Evolutionary conservation across 1,140 invertebrate species (phyloP), one percentile per base, ranked within the genome.

Genomic region (Cydia fagiglandana): DNA sequence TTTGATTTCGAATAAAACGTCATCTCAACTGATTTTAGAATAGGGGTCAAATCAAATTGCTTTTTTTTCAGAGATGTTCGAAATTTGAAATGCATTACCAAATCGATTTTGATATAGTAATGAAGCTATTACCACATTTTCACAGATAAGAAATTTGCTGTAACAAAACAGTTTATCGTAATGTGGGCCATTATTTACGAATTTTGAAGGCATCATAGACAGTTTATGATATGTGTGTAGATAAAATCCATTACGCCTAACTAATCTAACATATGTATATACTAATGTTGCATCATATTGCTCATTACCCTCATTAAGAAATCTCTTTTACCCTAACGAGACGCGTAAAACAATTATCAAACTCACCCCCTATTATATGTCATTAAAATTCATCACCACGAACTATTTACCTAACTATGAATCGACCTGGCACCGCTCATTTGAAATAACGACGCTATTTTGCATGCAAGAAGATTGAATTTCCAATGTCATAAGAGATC

Each of bases 351-450:
- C 66, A 70, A 70, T 70, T 38, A 70, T 10, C 66, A 17, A 70
- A 38, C 30, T 17, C 45, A 38, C 66, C 38, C 38, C n/a, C 34
- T n/a, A 38, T 70, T 70, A 9, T 38, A 45, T 70, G 15, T 17
- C 66, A 70, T 70, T 70, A 70, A 70, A 70, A 70, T 70, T 70
- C 66, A 70, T 70, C 66, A 20, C 66, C 34, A 3, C 34, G 28
- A 68, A 70, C 66, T 70, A 70, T 70, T 70, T 70, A 61, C 56
- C 53, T 17, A 17, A 53, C 50, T n/a, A 20, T 13, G n/a, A 56
- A 56, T 17, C n/a, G 4, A 15, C 9, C 6, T 56, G 12, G 12
- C 45, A 4, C 0, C 10, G 1, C 53, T n/a, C 4, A n/a, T 56
- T 12, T 61, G 17, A 61, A 61, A 24, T 20, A 12, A 24, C 17